Evolutionary conservation across 2,113 vertebrate species (phyloP).

Genomic region (Odontesthes bonariensis): DNA sequence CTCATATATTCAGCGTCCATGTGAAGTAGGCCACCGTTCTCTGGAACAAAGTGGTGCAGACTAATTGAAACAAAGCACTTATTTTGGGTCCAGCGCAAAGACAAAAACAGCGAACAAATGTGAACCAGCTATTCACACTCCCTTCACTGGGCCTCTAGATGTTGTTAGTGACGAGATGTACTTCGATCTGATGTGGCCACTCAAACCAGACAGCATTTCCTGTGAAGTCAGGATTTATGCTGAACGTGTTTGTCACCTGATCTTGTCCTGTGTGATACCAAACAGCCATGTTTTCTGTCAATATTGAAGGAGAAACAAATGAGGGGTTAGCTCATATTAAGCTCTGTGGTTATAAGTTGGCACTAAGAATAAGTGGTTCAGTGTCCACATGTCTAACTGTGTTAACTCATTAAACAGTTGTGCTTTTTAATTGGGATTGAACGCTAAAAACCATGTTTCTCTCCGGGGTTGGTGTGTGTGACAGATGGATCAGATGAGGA

Average conservation of each 20-base stretch:
- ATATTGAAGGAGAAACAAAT: background rate
- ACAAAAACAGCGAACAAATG: slow-evolving; percentile 65
- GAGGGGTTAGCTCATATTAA: background rate
- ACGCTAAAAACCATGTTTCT: background rate
- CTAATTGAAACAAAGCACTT: slow-evolving; percentile 70
- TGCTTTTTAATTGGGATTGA: background rate
- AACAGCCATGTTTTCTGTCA: slow-evolving; percentile 10
- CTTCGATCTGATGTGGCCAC: slow-evolving; percentile 34
- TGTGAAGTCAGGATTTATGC: slow-evolving; percentile 39
- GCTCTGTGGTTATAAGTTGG: background rate
- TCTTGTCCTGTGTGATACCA: slow-evolving; percentile 18
- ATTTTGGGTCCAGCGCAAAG: slow-evolving; percentile 52
- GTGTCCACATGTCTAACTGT: background rate
- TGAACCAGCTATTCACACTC: slow-evolving; percentile 55
- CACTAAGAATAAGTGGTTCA: background rate
- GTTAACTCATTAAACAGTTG: background rate
- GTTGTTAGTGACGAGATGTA: slow-evolving; percentile 61
- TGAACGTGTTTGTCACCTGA: slow-evolving; percentile 3
- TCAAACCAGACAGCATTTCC: slow-evolving; percentile 66
- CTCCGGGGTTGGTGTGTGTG: slow-evolving; percentile 16
- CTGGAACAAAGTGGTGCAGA: slow-evolving; percentile 47
- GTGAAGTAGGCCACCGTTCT: slow-evolving; percentile 65
- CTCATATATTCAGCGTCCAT: slow-evolving; percentile 23
- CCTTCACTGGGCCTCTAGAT: slow-evolving; percentile 65
- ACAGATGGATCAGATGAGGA: slow-evolving; percentile 93